A percentile compares a stretch with the other conserved stretches of the same genome.
Conservation (phyloP, 2,797 vertebrate species). For the Naso thynnoides region DNA sequence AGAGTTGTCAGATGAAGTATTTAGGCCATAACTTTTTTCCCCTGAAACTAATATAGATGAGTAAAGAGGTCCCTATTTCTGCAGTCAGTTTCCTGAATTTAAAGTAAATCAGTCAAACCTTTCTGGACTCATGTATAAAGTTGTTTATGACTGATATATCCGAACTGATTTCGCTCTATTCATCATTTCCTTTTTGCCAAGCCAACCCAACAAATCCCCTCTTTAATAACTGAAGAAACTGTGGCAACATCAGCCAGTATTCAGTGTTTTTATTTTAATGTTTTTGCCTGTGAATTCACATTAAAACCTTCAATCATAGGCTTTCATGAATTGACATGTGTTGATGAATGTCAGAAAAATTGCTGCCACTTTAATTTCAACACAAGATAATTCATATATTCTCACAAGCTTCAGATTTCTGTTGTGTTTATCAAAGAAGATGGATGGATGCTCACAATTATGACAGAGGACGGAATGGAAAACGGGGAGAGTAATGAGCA, state of each 20-base stretch:
- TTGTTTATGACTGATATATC: conserved; percentile 27
- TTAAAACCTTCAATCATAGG: conserved; percentile 9
- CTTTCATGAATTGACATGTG: conserved; percentile 8
- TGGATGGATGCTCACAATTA: conserved; percentile 63
- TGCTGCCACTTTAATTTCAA: conserved; percentile 19
- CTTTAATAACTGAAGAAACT: conserved; percentile 14
- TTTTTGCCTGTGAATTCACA: neutral
- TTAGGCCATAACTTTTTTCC: neutral
- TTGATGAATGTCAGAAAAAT: conserved; percentile 33
- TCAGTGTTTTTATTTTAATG: neutral
- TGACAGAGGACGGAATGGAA: conserved; percentile 64
- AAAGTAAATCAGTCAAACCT: conserved; percentile 32
- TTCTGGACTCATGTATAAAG: conserved; percentile 11
- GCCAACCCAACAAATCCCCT: neutral
- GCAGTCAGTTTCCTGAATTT: conserved; percentile 13
- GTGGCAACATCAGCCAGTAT: neutral
- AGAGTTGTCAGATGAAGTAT: conserved; percentile 23
- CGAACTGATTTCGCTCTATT: conserved; percentile 19
- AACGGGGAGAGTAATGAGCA: conserved; percentile 63
- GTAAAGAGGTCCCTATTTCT: conserved; percentile 15
- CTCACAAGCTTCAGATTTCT: conserved; percentile 43
- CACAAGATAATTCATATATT: conserved; percentile 46
- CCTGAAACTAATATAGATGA: conserved; percentile 7
- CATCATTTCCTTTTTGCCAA: conserved; percentile 7
- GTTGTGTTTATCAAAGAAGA: conserved; percentile 63